These are phyloP conservation scores for Asteroscopus sphinx DNA, from an alignment of 2,888 invertebrate genomes.

Conservation along the genomic window DNA sequence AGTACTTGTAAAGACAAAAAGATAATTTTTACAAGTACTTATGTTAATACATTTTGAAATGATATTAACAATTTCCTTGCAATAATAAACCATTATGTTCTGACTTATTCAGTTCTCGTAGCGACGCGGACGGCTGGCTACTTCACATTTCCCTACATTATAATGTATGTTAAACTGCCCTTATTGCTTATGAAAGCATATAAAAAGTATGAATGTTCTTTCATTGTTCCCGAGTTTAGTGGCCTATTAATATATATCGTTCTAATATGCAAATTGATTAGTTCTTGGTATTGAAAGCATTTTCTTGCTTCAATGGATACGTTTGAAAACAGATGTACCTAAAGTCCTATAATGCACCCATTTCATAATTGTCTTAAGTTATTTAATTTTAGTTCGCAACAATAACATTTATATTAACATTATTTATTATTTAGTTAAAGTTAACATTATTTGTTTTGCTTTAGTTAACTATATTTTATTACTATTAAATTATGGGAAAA, in stretches of 20 bases:
- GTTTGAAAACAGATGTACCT: constrained; percentile 31
- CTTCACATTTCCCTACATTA: constrained; percentile 43
- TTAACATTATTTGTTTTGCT: no score
- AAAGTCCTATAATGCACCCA: no score
- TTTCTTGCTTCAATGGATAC: constrained; percentile 48
- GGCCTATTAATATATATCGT: constrained; percentile 46
- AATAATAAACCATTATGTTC: constrained; percentile 41
- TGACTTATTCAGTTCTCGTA: constrained; percentile 54
- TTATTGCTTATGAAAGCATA: constrained; percentile 37
- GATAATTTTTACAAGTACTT: constrained; percentile 36
- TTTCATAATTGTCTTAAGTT: not conserved
- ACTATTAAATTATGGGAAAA: no score
- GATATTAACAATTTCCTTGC: constrained; percentile 44
- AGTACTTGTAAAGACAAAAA: constrained; percentile 40
- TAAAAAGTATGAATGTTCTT: constrained; percentile 45
- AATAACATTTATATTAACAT: no score
- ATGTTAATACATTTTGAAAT: constrained; percentile 40
- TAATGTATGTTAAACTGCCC: constrained; percentile 52
- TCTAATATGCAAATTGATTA: constrained; percentile 45
- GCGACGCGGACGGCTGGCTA: constrained; percentile 40
- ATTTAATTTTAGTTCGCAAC: not conserved
- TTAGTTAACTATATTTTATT: no score
- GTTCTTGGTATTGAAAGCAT: constrained; percentile 20
- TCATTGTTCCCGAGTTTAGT: constrained; percentile 47
- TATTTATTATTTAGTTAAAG: no score